These are phyloP conservation scores for Agrilus planipennis DNA, from an alignment of 1,140 invertebrate genomes.

Conservation along the genomic window DNA sequence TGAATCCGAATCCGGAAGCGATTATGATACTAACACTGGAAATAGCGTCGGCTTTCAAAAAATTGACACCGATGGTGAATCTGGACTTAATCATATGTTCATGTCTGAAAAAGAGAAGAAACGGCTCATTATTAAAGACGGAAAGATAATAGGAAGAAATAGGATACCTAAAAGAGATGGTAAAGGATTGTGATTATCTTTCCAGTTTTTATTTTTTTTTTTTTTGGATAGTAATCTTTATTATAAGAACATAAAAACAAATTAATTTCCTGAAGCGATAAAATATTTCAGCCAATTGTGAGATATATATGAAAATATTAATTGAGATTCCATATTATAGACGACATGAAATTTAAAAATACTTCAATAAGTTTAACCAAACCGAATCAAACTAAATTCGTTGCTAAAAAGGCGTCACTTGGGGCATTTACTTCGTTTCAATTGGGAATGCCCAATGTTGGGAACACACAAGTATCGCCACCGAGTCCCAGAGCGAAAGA, in stretches of 20 bases:
- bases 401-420: conserved; percentile 36
- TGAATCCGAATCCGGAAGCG: conserved; percentile 33
- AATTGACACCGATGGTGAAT: conserved; percentile 40
- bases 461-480: conserved; percentile 37
- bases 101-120: conserved; percentile 68
- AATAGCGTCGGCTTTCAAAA: conserved; percentile 38
- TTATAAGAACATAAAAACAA: no score
- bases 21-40: conserved; percentile 36
- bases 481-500: conserved; percentile 34
- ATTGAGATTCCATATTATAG: no score
- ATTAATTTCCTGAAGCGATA: no score
- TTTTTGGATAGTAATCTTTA: no score
- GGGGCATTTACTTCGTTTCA: conserved; percentile 35
- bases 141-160: conserved; percentile 48
- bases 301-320: no score
- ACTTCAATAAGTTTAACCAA: no score
- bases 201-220: no score
- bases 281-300: no score
- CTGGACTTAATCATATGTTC: conserved; percentile 49
- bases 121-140: conserved; percentile 59
- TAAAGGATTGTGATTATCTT: conserved; percentile 52
- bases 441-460: conserved; percentile 33
- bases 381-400: no score
- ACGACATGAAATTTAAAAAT: no score
- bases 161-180: conserved; percentile 67